Evolutionary conservation across 1,140 invertebrate genomes (phyloP), one percentile per base, ranked within the genome.

Genomic region (Pectinophora gossypiella): DNA sequence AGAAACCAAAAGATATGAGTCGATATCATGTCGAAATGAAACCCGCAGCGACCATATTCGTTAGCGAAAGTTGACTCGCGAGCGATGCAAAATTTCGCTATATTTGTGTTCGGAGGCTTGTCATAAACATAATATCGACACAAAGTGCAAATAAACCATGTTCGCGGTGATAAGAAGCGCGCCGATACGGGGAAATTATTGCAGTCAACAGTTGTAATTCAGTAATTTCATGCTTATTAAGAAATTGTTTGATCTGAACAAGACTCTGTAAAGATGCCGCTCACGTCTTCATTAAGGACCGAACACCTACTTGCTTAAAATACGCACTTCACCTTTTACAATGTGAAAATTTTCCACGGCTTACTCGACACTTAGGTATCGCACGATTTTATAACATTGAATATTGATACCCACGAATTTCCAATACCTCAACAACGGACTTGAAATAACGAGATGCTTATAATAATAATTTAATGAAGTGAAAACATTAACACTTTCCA

Each of bases 51-150:
- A 46, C 73, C 73, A 67, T 79, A 75, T 79, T 65, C 21, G 73
- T 68, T 52, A 63, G 69, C 69, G 76, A 79, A 79, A 79, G 76
- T 76, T 65, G 69, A 55, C 50, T 64, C 54, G 54, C 55, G 54
- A 13, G 51, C 48, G 51, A 71, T 56, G 59, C 50, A 47, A 57
- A 66, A 69, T 68, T 64, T 62, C 63, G 60, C 58, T 56, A 54
- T 56, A 61, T 58, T 68, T 61, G 54, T 61, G 51, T 59, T 54
- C 40, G 61, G 43, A 27, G 51, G 18, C 52, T 20, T 50, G 52
- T 61, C 60, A 63, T 66, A 64, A 63, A 64, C 47, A 52, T 54
- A 40, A 48, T 51, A 59, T 64, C 56, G 52, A 55, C 56, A 45
- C 42, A 46, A 51, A 56, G 49, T 46, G 48, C 58, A 16, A 15